Conservation (phyloP, 2,113 vertebrate species). For the Ciconia maguari region DNA sequence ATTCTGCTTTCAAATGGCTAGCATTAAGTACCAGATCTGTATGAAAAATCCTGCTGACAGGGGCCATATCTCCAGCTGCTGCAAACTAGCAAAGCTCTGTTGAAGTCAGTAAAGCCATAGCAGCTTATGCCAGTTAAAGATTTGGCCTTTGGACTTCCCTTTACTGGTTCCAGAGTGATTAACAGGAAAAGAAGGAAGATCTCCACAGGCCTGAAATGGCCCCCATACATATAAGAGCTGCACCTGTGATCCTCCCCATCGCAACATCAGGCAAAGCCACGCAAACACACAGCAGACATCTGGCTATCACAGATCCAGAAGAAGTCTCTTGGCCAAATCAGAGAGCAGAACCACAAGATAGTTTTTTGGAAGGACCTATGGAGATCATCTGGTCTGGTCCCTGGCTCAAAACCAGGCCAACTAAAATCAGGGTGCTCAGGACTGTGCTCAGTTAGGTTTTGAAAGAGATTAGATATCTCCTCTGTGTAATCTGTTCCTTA, state of each 20-base stretch:
- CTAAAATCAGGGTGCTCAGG: not conserved
- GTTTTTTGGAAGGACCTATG: not conserved
- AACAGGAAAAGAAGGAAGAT: not conserved
- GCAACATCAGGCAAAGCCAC: not conserved
- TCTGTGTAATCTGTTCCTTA: not conserved
- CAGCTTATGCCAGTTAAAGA: not conserved
- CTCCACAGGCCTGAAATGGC: not conserved
- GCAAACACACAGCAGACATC: not conserved
- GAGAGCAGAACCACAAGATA: not conserved
- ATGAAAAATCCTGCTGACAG: not conserved
- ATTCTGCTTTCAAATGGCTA: not conserved
- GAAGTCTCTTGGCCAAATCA: not conserved
- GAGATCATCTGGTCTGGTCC: not conserved
- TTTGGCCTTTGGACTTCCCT: not conserved
- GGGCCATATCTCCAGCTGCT: not conserved
- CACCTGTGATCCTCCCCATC: not conserved
- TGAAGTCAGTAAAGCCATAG: not conserved
- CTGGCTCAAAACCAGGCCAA: not conserved
- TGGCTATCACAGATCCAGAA: not conserved
- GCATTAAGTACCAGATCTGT: not conserved
- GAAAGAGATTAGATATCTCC: not conserved
- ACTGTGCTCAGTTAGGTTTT: not conserved
- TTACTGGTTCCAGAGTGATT: not conserved
- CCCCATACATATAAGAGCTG: fast-evolving
- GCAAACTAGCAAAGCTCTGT: not conserved